Evolutionary conservation across 2,113 vertebrate genomes (phyloP).

Genomic region (Larimichthys polyactis): DNA sequence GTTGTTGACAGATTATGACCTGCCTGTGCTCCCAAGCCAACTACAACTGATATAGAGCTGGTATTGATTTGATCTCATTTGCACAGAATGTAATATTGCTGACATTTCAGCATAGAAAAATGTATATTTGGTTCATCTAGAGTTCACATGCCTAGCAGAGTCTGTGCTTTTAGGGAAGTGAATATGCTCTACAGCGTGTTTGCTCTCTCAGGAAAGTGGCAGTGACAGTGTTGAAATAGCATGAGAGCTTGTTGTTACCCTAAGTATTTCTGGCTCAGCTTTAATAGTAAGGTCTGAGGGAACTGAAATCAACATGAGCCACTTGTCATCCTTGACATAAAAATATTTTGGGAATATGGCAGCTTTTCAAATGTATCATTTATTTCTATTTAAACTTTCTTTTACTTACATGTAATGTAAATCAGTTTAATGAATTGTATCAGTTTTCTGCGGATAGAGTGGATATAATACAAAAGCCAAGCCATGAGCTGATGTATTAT

Average conservation of each 20-base stretch:
- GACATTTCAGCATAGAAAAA: background rate
- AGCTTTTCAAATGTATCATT: no score
- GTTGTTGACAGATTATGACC: background rate
- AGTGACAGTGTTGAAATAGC: conserved; percentile 19
- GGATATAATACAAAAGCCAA: background rate
- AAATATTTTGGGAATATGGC: conserved; percentile 4
- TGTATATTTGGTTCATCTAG: background rate
- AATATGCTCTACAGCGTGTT: conserved; percentile 4
- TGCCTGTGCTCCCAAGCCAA: background rate
- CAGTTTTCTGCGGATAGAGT: background rate
- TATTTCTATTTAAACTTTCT: background rate
- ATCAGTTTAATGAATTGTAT: background rate
- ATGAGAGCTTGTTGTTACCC: conserved; percentile 22
- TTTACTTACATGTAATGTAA: background rate
- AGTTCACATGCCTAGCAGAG: background rate
- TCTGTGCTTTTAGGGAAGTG: background rate
- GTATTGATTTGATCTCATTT: background rate
- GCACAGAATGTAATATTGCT: background rate
- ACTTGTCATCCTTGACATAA: conserved; percentile 28
- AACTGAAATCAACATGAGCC: conserved; percentile 31
- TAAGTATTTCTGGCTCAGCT: conserved; percentile 33
- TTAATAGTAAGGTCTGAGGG: conserved; percentile 28
- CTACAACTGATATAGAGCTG: background rate
- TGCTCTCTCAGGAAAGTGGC: conserved; percentile 18
- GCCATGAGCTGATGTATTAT: no score